Base-by-base conservation (phyloP, 2,888 invertebrate species). In the Blomia tropicalis region DNA sequence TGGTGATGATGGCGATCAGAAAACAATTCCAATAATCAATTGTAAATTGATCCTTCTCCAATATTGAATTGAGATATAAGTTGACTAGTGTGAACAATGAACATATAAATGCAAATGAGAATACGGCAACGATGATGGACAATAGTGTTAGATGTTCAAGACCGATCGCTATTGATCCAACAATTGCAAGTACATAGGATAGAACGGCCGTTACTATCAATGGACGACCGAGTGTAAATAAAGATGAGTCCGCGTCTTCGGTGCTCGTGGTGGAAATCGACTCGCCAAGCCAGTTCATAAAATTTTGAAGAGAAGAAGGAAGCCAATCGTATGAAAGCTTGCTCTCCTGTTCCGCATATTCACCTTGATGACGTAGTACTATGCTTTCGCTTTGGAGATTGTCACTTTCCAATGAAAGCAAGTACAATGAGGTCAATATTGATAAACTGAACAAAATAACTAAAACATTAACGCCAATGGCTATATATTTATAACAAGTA, bases 91-190 rank as follows among this genome's bases (percentile, higher is more conserved):
- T 27, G 14, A 17, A 36, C 4, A 56, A 31, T 17, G 56, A 25
- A 23, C 25, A 43, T 23, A 31, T 27, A 27, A 56, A 56, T 22
- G 58, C 27, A 11, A 43, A 2, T 4, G 43, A 19, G 27, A 62
- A 36, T 11, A 43, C 43, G 2, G 44, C 2, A 29, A 31, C 32
- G 31, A 56, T 43, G 2, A 43, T 5, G 5, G 19, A 44, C 27
- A 62, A 43, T n/a, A 62, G 41, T 36, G 43, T 43, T 43, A 58
- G 14, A 43, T 62, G 56, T 32, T 62, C 62, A 29, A 62, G 43
- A 41, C 62, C 62, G 11, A 62, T 44, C 1, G 58, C 62, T 23
- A 62, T 58, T 1, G 62, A 56, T 4, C 56, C 62, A 14, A 58
- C 19, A 11, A 62, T 62, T 2, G 62, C 56, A 3, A 62, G 43